Base-by-base conservation (phyloP, 2,888 invertebrate species). In the Caenorhabditis afra region DNA sequence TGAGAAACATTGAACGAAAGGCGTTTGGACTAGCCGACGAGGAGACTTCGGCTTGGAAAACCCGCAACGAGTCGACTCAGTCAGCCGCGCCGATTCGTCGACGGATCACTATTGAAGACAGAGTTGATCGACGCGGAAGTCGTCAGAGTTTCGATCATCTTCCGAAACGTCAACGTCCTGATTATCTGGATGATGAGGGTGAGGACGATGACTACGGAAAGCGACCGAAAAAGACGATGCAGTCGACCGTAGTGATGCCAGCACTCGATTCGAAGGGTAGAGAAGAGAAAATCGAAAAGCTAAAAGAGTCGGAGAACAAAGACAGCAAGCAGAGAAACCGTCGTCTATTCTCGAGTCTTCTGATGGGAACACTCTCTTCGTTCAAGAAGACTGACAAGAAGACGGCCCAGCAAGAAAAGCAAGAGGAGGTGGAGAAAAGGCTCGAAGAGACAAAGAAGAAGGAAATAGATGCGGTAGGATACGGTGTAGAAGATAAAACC, bases 281-380 rank as follows among this genome's bases (percentile, higher is more conserved):
- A 37, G 94, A 94, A 90, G 94, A 94, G 90, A 94, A 94, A 37
- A 92, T 94, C 83, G 94, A 94, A 79, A 95, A 94, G 55, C 96
- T 95, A 91, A 94, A 94, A 35, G 83, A 84, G 57, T 81, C 59
- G 8, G 88, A 88, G 58, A 85, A 86, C 58, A 85, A 84, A 52
- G 89, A 87, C 49, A 85, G 85, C 22, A 79, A 74, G 14, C 82
- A 79, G 35, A 81, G 97, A 83, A 98, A 98, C 91, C 93, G 95
- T 81, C 93, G 98, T 71, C 97, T 99, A 94, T 97, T 99, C 92
- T 97, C 97, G 10, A 86, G 82, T 49, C 94, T 96, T 20, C 92
- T 99, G 50, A 91, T 98, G 65, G 97, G 98, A 4, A 98, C 98
- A 14, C 91, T 99, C 85, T 95, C 96, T 90, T 95, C 95, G 91